Base-by-base conservation (phyloP, 1,140 invertebrate genomes). In the Macrotrachela quadricornifera region DNA sequence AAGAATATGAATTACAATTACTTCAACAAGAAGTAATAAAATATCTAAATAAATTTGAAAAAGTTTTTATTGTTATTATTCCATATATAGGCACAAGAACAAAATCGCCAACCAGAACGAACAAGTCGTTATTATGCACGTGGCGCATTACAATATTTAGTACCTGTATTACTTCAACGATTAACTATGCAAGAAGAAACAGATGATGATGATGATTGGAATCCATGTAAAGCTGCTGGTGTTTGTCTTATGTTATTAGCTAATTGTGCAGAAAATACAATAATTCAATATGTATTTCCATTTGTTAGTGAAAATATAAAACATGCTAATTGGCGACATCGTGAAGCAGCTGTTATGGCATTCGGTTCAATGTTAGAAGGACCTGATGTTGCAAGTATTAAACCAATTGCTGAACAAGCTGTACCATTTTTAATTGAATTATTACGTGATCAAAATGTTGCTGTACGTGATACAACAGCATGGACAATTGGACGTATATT, bases 151-250 rank as follows among this genome's bases (percentile, higher is more conserved):
- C 85, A 87, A 63, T 95, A 81, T 67, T 75, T 99, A 49, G 83
- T 92, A 36, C 92, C 92, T 16, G 81, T 96, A 47, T 74, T 99
- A 0, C 80, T 92, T 66, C 79, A 85, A 62, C 90, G 85, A 62
- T 70, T 99, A 45, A 92, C 88, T 0, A 92, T 92, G 71, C 90
- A 96, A 68, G 75, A 57, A 40, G 74, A 77, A 37, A 62, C 61
- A 50, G 87, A 91, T 65, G 90, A 97, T 70, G 91, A 97, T 67
- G 87, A 99, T 66, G 91, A 95, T 63, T 99, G 94, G 94, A 96
- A 94, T 73, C 94, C 94, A 9, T 85, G 87, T 57, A 99, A 99
- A 75, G 87, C 94, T 8, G 87, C 94, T 21, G 90, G 92, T 21
- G 92, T 99, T n/a, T 99, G 92, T 70, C 72, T 99, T 0, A 96